These are phyloP conservation scores for Pogonus chalceus DNA, from an alignment of 1,140 invertebrate genomes.

Conservation along the genomic window DNA sequence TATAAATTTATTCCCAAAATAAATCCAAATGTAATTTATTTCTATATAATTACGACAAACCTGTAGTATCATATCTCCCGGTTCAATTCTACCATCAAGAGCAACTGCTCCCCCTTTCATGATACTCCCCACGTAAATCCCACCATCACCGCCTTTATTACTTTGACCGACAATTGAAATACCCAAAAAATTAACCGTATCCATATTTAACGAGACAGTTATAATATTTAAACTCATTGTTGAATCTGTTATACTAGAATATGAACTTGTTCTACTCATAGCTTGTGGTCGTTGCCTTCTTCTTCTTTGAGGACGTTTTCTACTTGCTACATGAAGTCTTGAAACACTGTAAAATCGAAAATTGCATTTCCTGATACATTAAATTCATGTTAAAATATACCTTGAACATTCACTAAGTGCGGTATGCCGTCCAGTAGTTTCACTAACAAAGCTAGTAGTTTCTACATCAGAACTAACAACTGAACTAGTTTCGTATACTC, in stretches of 20 bases:
- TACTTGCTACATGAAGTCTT: slow-evolving; percentile 36
- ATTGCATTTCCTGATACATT: too few relatives aligned
- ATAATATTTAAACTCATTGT: slow-evolving; percentile 99
- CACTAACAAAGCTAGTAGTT: slow-evolving; percentile 73
- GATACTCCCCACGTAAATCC: slow-evolving; percentile 98
- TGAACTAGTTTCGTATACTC: slow-evolving; percentile 85
- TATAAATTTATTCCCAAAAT: slow-evolving; percentile 13
- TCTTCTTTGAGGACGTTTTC: slow-evolving; percentile 50
- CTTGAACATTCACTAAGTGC: slow-evolving; percentile 54
- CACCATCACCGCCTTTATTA: slow-evolving; percentile 80
- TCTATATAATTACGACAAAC: slow-evolving; percentile 32
- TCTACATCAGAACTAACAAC: slow-evolving; percentile 90
- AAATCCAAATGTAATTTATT: background rate
- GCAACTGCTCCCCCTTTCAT: slow-evolving; percentile 99
- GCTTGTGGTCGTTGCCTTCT: slow-evolving; percentile 48
- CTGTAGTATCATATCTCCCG: slow-evolving; percentile 96
- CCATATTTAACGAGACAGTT: slow-evolving; percentile 89
- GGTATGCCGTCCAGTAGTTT: slow-evolving; percentile 33
- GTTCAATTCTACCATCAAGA: slow-evolving; percentile 86
- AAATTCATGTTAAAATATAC: too few relatives aligned
- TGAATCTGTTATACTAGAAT: slow-evolving; percentile 95
- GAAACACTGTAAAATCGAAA: too few relatives aligned
- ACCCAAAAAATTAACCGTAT: slow-evolving; percentile 83
- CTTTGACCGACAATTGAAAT: slow-evolving; percentile 89
- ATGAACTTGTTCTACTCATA: slow-evolving; percentile 80